Evolutionary conservation across 1,140 invertebrate genomes (phyloP), one percentile per base, ranked within the genome.

Genomic region (Eufriesea mexicana): DNA sequence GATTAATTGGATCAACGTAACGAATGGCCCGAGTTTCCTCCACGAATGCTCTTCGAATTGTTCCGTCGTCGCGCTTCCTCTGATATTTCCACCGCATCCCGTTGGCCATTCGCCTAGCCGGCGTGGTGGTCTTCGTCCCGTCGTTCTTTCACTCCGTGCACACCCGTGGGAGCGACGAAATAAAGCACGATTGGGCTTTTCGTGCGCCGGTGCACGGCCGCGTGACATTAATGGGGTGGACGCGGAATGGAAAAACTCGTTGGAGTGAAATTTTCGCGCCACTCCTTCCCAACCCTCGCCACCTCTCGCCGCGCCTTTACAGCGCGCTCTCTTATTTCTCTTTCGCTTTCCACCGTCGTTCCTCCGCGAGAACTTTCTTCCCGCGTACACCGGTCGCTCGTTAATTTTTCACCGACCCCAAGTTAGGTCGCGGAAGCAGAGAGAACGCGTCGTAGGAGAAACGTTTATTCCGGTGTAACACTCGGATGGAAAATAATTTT

Each of bases 151-250:
- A 7, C 54, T 12, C 16, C 25, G 20, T 8, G 25, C 10, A 54
- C 16, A 47, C 8, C 14, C 67, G 59, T 55, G 77, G 68, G 76
- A 79, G 59, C 83, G 71, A 66, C 77, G 83, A 70, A 87, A 90
- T 89, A 90, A 90, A 87, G 80, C 83, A 83, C 81, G 77, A 89
- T 90, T 86, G 87, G 84, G 78, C 85, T 89, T 87, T 89, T 89
- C 89, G 81, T 75, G 55, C 49, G 67, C 64, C 42, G 28, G 68
- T 62, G 59, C 49, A 75, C 45, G 67, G 4, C 73, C 77, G 87
- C 74, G 80, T 83, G 87, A 89, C 89, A 85, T 88, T 89, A 85
- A 89, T 86, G 87, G 83, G 77, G 74, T 71, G 84, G 64, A 81
- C 66, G 49, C 74, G 86, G 75, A 84, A 85, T 84, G 68, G 82